phyloP scores from a whole-genome alignment of 2,113 vertebrate species.

The Odocoileus hemionus region DNA sequence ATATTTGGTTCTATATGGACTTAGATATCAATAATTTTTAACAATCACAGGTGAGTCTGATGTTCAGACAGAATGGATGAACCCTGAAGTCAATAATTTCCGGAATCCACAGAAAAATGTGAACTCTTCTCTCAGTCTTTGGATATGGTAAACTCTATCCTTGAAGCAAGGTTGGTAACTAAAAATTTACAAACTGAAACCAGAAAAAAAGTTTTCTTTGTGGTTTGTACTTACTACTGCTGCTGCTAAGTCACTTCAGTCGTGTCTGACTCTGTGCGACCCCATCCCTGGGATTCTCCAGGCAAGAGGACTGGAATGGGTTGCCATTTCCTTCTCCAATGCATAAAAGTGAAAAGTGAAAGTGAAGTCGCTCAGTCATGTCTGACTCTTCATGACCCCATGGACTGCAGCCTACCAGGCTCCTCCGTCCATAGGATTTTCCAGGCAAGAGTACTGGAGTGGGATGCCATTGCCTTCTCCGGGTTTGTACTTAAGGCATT shows the following conservation, averaged over 20 bases:
- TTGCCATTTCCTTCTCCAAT: no score
- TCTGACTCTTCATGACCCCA: no score
- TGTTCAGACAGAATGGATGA: background rate
- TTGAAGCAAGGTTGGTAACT: background rate
- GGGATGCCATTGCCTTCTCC: no score
- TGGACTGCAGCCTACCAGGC: no score
- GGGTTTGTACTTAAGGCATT: background rate
- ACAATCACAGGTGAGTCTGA: background rate
- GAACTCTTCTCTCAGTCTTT: background rate
- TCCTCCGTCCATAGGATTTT: no score
- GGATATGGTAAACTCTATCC: background rate
- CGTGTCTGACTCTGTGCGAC: no score
- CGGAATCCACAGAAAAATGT: background rate
- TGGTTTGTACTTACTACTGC: background rate
- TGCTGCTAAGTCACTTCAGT: no score
- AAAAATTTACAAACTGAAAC: background rate
- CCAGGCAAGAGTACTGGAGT: no score
- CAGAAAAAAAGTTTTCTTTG: background rate
- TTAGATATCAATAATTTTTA: background rate
- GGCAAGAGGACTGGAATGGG: no score
- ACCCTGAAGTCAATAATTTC: background rate
- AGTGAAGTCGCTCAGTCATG: no score
- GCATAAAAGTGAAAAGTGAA: no score
- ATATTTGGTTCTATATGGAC: background rate
- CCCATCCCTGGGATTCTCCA: no score